These are phyloP conservation scores for Pogonus chalceus DNA, from an alignment of 1,140 invertebrate genomes.

Conservation along the genomic window DNA sequence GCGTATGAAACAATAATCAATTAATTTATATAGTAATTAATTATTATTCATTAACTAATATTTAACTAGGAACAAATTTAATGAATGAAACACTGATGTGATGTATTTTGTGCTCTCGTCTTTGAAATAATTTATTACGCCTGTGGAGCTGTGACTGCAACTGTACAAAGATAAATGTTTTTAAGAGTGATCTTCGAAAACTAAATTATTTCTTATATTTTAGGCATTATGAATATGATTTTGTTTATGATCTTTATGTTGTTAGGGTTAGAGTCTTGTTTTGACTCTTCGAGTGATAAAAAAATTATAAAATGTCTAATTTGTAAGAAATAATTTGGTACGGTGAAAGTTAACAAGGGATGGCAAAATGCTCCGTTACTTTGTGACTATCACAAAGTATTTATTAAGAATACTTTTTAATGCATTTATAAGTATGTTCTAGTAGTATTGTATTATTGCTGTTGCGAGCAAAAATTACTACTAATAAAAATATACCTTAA, in stretches of 20 bases:
- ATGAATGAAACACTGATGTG: conserved; percentile 7
- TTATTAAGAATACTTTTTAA: conserved; percentile 7
- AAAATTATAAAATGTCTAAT: too few species aligned
- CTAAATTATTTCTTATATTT: too few species aligned
- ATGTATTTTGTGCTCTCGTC: not conserved
- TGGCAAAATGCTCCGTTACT: conserved; percentile 5
- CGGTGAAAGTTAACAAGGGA: conserved; percentile 2
- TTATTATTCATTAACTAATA: conserved; percentile 2
- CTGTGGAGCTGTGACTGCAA: conserved; percentile 24
- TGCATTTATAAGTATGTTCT: conserved; percentile 6
- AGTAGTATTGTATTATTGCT: conserved; percentile 6
- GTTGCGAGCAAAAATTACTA: conserved; percentile 7
- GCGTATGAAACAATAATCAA: conserved; percentile 17
- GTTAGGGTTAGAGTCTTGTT: too few species aligned
- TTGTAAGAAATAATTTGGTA: not conserved
- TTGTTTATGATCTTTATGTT: too few species aligned
- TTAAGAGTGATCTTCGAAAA: too few species aligned
- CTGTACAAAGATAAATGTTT: conserved; percentile 8
- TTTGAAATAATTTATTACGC: not conserved
- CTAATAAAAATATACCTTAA: conserved; percentile 4
- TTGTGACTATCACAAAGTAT: not conserved
- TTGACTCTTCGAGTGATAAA: too few species aligned
- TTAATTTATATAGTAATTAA: conserved; percentile 9
- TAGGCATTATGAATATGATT: too few species aligned
- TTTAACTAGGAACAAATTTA: conserved; percentile 11